phyloP scores from a whole-genome alignment of 2,797 vertebrate species.

The Natrix natrix region DNA sequence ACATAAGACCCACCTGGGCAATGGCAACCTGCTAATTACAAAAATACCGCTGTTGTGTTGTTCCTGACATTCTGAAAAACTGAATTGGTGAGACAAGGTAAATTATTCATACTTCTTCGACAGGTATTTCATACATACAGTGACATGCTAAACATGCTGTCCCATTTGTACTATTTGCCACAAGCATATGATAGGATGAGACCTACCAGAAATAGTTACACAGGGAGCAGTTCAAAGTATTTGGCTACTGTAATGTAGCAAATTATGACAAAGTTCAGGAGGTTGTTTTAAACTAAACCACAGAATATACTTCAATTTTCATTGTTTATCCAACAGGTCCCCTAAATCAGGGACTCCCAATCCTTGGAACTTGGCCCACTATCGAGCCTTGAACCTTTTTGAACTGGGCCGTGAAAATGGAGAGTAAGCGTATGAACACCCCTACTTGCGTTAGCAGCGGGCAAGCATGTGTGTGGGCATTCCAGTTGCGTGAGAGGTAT shows the following conservation, averaged over 20 bases:
- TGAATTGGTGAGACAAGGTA: not conserved
- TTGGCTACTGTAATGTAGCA: not conserved
- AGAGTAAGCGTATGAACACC: fast-evolving
- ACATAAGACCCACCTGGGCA: not conserved
- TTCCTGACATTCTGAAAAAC: not conserved
- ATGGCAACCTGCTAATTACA: not conserved
- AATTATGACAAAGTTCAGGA: not conserved
- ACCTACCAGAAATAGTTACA: not conserved
- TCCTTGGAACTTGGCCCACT: not conserved
- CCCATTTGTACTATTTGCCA: not conserved
- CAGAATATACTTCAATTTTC: conserved; percentile 39
- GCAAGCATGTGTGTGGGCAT: fast-evolving
- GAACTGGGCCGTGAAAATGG: not conserved
- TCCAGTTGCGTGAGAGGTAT: not conserved
- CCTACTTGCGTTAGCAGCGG: not conserved
- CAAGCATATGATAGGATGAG: not conserved
- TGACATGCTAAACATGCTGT: not conserved
- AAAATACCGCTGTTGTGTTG: not conserved
- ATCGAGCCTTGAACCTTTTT: not conserved
- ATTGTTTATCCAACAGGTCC: not conserved
- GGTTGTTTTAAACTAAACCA: conserved; percentile 32
- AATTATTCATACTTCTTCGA: conserved; percentile 9
- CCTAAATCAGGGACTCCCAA: conserved; percentile 36
- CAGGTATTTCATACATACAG: not conserved
- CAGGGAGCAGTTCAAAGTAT: not conserved